Conservation (phyloP, 2,888 invertebrate genomes). For the Dorcus hopei region DNA sequence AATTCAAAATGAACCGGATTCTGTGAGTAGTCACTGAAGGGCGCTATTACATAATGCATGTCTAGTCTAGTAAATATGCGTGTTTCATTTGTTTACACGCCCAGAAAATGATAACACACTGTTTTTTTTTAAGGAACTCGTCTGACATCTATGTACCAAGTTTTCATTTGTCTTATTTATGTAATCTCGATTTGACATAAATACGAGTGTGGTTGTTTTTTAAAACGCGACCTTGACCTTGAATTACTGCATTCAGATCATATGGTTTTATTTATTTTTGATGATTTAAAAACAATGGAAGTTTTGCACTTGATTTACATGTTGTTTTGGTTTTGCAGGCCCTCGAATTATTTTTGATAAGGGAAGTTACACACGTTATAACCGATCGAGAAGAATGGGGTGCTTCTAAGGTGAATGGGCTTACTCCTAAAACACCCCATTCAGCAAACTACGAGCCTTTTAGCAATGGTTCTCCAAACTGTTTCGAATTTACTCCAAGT, state of each 20-base stretch:
- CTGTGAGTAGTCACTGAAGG: too few relatives aligned
- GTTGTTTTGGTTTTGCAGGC: conserved; percentile 47
- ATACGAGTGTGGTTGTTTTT: conserved; percentile 5
- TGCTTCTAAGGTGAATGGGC: conserved; percentile 30
- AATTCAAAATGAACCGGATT: too few relatives aligned
- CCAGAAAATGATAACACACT: conserved; percentile 16
- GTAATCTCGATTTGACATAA: conserved; percentile 13
- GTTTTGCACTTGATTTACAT: not conserved
- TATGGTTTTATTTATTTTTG: conserved; percentile 14
- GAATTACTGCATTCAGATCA: conserved; percentile 11
- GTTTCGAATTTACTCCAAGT: conserved; percentile 16
- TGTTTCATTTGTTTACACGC: conserved; percentile 23
- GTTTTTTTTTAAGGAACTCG: not conserved
- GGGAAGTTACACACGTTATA: conserved; percentile 60
- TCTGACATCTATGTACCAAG: conserved; percentile 18
- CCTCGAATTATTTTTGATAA: conserved; percentile 60
- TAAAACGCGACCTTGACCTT: conserved; percentile 24
- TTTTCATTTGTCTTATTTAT: conserved; percentile 14
- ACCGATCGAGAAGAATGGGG: conserved; percentile 47
- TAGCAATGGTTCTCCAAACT: conserved; percentile 15
- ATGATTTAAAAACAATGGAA: not conserved
- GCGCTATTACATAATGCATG: too few relatives aligned
- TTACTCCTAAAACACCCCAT: conserved; percentile 28
- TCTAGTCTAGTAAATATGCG: too few relatives aligned
- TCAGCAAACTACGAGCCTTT: conserved; percentile 18